Evolutionary conservation across 2,797 vertebrate species (phyloP).

Genomic region (Tapirus indicus): DNA sequence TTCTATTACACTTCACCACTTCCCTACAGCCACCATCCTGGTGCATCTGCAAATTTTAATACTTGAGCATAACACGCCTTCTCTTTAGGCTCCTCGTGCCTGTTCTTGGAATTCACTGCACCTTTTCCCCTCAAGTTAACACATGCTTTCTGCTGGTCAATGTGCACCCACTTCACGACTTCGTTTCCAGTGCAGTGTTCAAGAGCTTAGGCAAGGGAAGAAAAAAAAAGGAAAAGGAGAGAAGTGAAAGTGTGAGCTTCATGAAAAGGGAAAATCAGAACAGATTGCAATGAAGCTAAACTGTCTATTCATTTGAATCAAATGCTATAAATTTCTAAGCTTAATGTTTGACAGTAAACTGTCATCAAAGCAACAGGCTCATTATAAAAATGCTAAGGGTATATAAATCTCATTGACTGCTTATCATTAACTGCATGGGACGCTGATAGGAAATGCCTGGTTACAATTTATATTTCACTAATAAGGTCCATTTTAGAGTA

Average conservation of each 20-base stretch:
- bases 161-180: slow-evolving; percentile 61
- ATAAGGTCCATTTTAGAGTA: slow-evolving; percentile 83
- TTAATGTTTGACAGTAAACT: slow-evolving; percentile 88
- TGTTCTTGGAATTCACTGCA: background rate
- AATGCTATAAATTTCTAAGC: slow-evolving; percentile 88
- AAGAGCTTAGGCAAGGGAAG: slow-evolving; percentile 37
- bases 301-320: slow-evolving; percentile 86
- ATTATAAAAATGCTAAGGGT: slow-evolving; percentile 89
- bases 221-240: background rate
- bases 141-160: slow-evolving; percentile 32
- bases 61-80: background rate
- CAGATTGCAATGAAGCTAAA: slow-evolving; percentile 82
- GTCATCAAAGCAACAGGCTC: slow-evolving; percentile 88
- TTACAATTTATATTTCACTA: slow-evolving; percentile 90
- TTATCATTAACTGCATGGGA: slow-evolving; percentile 88
- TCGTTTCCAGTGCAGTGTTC: slow-evolving; percentile 27
- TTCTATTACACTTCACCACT: background rate
- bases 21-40: background rate
- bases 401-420: slow-evolving; percentile 89
- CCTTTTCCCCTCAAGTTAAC: background rate
- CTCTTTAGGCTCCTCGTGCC: background rate
- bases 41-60: background rate
- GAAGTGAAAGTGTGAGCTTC: slow-evolving; percentile 63
- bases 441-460: slow-evolving; percentile 88
- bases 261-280: slow-evolving; percentile 77